Evolutionary conservation across 2,888 invertebrate genomes (phyloP).

Genomic region (Charanyca ferruginea): DNA sequence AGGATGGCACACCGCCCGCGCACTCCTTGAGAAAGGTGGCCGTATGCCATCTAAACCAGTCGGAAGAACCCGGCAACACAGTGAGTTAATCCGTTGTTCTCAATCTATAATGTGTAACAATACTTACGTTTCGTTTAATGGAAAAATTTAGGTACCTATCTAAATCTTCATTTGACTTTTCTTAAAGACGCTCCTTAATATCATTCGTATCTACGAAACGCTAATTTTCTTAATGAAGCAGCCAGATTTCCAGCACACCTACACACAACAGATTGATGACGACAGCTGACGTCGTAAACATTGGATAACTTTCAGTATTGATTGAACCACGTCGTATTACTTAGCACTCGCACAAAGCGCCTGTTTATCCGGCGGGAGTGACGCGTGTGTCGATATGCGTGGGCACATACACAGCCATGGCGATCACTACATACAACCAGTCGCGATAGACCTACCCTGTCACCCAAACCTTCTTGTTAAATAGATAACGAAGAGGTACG

Average conservation of each 20-base stretch:
- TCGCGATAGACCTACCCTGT: conserved; percentile 68
- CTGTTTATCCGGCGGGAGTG: conserved; percentile 76
- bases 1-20: no score
- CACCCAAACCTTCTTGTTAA: conserved; percentile 55
- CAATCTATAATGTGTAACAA: no score
- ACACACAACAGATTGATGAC: conserved; percentile 23
- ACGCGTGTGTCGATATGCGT: conserved; percentile 82
- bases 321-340: conserved; percentile 33
- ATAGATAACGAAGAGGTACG: conserved; percentile 49
- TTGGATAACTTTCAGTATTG: conserved; percentile 34
- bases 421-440: conserved; percentile 73
- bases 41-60: no score
- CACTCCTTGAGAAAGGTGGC: no score
- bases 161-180: no score
- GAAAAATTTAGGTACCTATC: no score
- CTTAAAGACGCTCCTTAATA: no score
- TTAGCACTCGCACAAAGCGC: conserved; percentile 59
- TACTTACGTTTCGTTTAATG: no score
- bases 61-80: no score
- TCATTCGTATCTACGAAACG: not conserved
- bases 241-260: conserved; percentile 7
- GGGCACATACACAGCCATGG: conserved; percentile 77
- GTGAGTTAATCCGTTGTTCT: no score
- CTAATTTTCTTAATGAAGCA: not conserved
- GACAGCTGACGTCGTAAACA: conserved; percentile 32